Evolutionary conservation across 2,113 vertebrate genomes (phyloP).

Genomic region (Oceanites oceanicus): DNA sequence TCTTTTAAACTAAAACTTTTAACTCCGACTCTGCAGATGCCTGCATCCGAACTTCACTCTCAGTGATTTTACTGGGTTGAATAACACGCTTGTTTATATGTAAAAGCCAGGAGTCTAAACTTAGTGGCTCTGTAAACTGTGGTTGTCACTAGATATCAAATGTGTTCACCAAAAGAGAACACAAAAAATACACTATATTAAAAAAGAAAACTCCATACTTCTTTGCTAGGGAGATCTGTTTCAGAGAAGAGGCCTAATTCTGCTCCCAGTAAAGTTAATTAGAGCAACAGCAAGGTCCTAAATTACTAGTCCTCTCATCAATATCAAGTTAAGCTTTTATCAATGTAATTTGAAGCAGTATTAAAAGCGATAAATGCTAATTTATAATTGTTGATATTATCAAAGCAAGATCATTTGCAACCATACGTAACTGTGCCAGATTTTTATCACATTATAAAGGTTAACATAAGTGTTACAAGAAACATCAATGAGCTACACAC

Average conservation of each 20-base stretch:
- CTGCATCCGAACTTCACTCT: neutral
- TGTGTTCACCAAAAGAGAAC: neutral
- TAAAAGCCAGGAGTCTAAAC: neutral
- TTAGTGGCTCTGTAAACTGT: neutral
- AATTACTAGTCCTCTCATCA: constrained; percentile 33
- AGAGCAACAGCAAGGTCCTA: constrained; percentile 3
- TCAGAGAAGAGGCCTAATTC: constrained; percentile 8
- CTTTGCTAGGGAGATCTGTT: neutral
- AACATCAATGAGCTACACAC: constrained; percentile 49
- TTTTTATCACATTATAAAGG: constrained; percentile 60
- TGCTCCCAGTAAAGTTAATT: constrained; percentile 11
- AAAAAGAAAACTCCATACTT: neutral
- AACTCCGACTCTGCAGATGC: neutral
- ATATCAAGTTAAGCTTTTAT: constrained; percentile 53
- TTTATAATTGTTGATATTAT: constrained; percentile 63
- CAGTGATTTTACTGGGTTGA: neutral
- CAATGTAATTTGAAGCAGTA: constrained; percentile 48
- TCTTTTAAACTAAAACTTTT: neutral
- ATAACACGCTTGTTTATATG: neutral
- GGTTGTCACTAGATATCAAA: neutral
- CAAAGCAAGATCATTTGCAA: constrained; percentile 56
- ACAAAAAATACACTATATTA: neutral
- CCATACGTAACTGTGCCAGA: constrained; percentile 38
- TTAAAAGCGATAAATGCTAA: constrained; percentile 44
- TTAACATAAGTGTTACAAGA: constrained; percentile 63